Base-by-base conservation (phyloP, 1,140 invertebrate species). In the Cotesia chilonis region DNA sequence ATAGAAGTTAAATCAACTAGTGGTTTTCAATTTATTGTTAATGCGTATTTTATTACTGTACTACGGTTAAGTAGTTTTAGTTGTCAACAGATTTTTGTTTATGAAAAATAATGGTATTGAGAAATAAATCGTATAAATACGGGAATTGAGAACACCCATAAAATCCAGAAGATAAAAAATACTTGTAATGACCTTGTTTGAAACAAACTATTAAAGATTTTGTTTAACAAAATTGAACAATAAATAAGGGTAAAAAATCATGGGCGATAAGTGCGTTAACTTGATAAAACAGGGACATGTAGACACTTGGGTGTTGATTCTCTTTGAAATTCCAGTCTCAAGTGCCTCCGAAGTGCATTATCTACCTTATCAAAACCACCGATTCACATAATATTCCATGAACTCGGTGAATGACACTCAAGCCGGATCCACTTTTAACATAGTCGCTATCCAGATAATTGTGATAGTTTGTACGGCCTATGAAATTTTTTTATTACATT, bases 341-440 rank as follows among this genome's bases (percentile, higher is more conserved):
- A 67, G 63, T 59, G 37, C 20, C 52, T 67, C 64, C 63, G 28
- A 66, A 66, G 63, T 20, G 64, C 17, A 72, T 72, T 72, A 72
- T 72, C 70, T 59, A n/a, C 20, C 70, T 72, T 72, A 72, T 72
- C 70, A 37, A 38, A 67, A 67, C 20, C 64, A 66, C n/a, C 37
- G 51, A 72, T 60, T 52, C 70, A 72, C 54, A 67, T 72, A 60
- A 47, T 66, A 72, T 72, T 67, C 63, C 66, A 72, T 67, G 51
- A 72, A 72, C 70, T 38, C 35, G 63, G 36, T 35, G 54, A 72
- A 57, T 72, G 64, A 63, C 70, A 67, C 64, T 72, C 52, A n/a
- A 69, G 70, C 69, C 69, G 61, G 61, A 67, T 66, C 63, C 70
- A 72, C 63, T 72, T 12, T 37, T 9, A 41, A 37, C 63, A 64